A percentile compares a stretch with the other conserved stretches of the same genome.
Conservation (phyloP, 37 sponge, comb jelly and placozoan genomes). For the Beroe forskalii region DNA sequence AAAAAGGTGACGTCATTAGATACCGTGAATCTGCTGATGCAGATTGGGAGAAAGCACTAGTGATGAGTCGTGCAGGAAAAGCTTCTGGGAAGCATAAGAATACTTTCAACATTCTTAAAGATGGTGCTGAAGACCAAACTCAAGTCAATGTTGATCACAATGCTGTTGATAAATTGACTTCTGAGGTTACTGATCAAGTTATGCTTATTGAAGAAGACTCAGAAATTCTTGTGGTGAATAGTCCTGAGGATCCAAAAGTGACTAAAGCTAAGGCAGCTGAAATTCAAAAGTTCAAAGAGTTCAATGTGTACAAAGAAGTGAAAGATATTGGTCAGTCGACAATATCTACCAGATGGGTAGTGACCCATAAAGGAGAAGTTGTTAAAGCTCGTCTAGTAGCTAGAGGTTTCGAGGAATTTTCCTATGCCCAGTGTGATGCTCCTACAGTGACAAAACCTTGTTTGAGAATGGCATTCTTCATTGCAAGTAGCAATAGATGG, state of each 20-base stretch:
- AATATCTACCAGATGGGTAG: not conserved
- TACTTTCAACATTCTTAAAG: not conserved
- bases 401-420: not conserved
- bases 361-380: not conserved
- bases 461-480: not conserved
- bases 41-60: not conserved
- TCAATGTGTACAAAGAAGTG: not conserved
- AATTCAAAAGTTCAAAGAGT: not conserved
- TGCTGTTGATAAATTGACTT: no score
- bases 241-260: no score
- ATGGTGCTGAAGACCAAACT: no score
- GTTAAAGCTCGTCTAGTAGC: not conserved
- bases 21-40: not conserved
- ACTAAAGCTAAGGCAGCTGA: no score
- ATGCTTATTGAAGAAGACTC: no score
- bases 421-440: not conserved
- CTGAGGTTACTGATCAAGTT: no score
- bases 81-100: not conserved
- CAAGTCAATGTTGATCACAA: no score
- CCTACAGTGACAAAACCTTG: not conserved
- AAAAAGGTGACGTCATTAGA: not conserved
- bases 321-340: not conserved
- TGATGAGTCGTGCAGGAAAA: not conserved
- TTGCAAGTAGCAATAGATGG: not conserved
- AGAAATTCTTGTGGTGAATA: no score